phyloP scores from a whole-genome alignment of 2,888 invertebrate species.

The Hedya salicella region DNA sequence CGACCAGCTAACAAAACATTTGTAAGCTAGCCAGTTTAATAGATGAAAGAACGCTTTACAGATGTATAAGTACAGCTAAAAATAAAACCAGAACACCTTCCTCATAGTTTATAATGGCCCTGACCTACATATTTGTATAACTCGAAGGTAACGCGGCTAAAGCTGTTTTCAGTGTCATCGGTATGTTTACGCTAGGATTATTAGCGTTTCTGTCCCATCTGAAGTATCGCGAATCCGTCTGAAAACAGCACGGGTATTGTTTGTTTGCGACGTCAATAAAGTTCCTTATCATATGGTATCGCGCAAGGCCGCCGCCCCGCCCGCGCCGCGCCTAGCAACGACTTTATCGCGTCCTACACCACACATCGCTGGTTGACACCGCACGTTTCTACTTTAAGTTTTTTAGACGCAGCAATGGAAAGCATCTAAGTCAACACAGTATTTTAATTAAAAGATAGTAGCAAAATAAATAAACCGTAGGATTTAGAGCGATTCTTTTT shows the following conservation, averaged over 20 bases:
- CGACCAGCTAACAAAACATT: conserved; percentile 8
- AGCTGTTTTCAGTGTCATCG: too few relatives aligned
- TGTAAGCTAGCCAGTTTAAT: neutral
- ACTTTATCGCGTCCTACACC: neutral
- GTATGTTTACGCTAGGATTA: too few relatives aligned
- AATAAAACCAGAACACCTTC: neutral
- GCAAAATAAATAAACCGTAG: conserved; percentile 33
- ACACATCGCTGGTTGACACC: neutral
- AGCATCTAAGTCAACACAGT: neutral
- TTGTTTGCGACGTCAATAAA: neutral
- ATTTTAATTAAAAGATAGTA: conserved; percentile 33
- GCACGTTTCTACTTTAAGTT: neutral
- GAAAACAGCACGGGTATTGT: neutral
- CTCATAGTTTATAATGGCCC: too few relatives aligned
- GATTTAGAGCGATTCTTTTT: conserved; percentile 35
- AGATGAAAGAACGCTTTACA: neutral
- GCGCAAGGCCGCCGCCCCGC: conserved; percentile 12
- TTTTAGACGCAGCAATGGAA: neutral
- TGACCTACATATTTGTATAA: too few relatives aligned
- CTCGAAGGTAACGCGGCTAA: too few relatives aligned
- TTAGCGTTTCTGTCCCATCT: neutral
- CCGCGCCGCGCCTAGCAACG: conserved; percentile 23
- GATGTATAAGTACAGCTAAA: neutral
- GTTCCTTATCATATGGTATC: conserved; percentile 15
- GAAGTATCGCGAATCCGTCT: neutral